Evolutionary conservation across 2,113 vertebrate genomes (phyloP), one percentile per base, ranked within the genome.

Genomic region (Pycnonotus jocosus): DNA sequence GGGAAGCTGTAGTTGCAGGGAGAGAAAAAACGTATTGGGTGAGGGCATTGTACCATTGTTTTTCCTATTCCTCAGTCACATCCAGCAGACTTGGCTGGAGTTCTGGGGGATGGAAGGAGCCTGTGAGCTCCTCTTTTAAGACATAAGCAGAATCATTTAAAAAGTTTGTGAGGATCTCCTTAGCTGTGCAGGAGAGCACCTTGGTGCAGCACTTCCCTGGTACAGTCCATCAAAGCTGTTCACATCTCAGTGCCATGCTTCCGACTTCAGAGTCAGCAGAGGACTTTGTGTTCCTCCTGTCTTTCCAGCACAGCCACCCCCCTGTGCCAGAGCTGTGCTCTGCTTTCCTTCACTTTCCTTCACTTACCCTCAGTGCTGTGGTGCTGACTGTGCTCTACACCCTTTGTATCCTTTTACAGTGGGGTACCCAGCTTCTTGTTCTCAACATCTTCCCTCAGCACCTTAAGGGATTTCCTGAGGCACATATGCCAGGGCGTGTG

Each of bases 321-420:
- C 71, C 37, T 37, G 2, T 79, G 53, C 81, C 61, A 44, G 57
- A 72, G 61, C n/a, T 80, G 31, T 2, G 1, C 23, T 85, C 45
- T 61, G 27, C 57, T 69, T 31, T 86, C 38, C 45, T 77, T 48
- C 50, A 16, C 0, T 25, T 72, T 48, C 38, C 60, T 71, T 57
- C 58, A 19, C 0, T 0, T 70, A 77, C 21, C 72, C 17, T 77
- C 6, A 1, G 25, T 14, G 40, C 37, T 77, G 40, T 3, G 0
- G 8, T 54, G 31, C 35, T 88, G 48, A 20, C 25, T 4, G 2
- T 45, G 61, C 31, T 72, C 50, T 25, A 21, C 0, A 1, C 23
- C 58, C 45, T 92, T 65, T 79, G 31, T 58, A 53, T 84, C 6
- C 31, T 68, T 61, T 85, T 33, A 27, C 50, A 20, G 10, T 3